Conservation (phyloP, 1,140 invertebrate species). For the Lordiphosa mommai region DNA sequence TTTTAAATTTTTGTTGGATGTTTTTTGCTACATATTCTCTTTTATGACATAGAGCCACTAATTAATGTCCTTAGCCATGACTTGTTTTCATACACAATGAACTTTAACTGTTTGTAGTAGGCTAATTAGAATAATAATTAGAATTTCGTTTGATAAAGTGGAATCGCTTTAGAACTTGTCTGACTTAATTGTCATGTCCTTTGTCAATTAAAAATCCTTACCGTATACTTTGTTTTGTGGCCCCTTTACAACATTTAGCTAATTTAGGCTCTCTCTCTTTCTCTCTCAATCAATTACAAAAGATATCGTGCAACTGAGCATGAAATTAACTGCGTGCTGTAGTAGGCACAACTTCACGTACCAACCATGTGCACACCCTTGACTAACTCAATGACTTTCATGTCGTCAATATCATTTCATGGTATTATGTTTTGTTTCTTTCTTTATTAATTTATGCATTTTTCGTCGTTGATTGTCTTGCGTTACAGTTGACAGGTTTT, state of each 20-base stretch:
- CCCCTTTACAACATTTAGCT: not conserved
- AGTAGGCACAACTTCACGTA: constrained; percentile 13
- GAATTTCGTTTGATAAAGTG: no score
- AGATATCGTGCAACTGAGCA: constrained; percentile 62
- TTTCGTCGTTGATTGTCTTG: constrained; percentile 57
- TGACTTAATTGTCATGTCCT: no score
- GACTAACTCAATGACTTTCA: constrained; percentile 42
- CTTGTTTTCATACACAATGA: no score
- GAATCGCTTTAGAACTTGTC: no score
- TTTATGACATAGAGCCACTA: no score
- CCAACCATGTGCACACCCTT: constrained; percentile 6
- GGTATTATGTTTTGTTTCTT: constrained; percentile 27
- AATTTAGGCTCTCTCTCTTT: not conserved
- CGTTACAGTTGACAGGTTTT: constrained; percentile 73
- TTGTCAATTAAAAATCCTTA: no score
- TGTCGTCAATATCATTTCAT: constrained; percentile 50
- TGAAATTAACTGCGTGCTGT: constrained; percentile 69
- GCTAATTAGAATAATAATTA: no score
- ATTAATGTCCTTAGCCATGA: no score
- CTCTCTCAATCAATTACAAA: constrained; percentile 54
- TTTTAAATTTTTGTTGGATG: no score
- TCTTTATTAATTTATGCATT: constrained; percentile 71
- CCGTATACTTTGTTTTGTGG: no score
- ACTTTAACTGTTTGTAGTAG: no score
- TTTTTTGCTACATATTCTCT: no score